Conservation (phyloP, 2,888 invertebrate species). For the Bellardia bayeri region DNA sequence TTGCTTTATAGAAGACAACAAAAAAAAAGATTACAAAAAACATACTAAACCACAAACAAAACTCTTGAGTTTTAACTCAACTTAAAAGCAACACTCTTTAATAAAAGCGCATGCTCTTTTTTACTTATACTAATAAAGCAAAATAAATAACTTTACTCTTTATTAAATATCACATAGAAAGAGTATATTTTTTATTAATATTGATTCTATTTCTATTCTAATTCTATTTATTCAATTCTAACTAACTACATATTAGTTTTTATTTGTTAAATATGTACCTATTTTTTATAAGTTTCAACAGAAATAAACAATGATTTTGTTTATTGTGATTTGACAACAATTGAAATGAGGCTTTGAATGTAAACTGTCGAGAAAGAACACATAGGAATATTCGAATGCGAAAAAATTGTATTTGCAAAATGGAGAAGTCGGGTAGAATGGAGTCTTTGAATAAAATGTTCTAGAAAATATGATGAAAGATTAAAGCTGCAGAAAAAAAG, state of each 20-base stretch:
- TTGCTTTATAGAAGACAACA: neutral
- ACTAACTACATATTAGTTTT: neutral
- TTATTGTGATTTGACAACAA: conserved; percentile 28
- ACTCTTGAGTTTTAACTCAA: neutral
- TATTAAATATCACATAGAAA: neutral
- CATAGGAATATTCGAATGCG: neutral
- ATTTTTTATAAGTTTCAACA: neutral
- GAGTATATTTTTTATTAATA: neutral
- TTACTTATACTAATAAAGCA: neutral
- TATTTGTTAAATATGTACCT: conserved; percentile 3
- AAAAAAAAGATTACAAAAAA: neutral
- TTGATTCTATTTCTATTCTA: neutral
- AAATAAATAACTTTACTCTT: neutral
- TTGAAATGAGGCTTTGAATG: neutral
- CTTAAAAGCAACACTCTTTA: neutral
- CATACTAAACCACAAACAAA: neutral
- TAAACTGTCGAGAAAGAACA: neutral
- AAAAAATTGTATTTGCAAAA: neutral
- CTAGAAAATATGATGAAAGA: neutral
- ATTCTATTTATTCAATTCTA: conserved; percentile 1
- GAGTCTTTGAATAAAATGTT: neutral
- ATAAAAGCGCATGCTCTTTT: conserved; percentile 5
- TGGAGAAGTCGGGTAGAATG: neutral
- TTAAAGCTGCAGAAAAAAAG: no score
- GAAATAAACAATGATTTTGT: conserved; percentile 35